Percentiles rank a stretch among this genome's conserved stretches.
phyloP scores from a whole-genome alignment of 2,888 invertebrate genomes.

The Lamellibrachia columna region DNA sequence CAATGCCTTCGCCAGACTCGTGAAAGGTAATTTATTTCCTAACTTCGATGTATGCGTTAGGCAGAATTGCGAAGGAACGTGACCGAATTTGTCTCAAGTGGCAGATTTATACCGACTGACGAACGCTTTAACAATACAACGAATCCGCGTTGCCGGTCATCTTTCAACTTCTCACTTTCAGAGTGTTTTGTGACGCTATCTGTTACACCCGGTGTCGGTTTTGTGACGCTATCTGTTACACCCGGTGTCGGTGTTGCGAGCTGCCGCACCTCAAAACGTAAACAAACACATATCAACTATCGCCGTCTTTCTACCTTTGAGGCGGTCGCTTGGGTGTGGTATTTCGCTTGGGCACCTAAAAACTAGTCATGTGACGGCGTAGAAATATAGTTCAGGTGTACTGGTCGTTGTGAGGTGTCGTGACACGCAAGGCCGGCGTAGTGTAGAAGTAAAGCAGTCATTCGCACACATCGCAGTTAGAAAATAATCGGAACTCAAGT shows the following conservation, averaged over 20 bases:
- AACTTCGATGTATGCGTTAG: too few relatives aligned
- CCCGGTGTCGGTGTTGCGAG: neutral
- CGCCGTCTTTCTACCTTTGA: neutral
- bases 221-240: neutral
- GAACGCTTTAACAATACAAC: too few relatives aligned
- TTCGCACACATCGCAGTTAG: neutral
- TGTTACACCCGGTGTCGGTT: too few relatives aligned
- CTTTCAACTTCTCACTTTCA: too few relatives aligned
- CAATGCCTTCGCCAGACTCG: too few relatives aligned
- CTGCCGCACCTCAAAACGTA: neutral
- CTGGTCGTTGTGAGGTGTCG: neutral
- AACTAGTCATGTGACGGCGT: neutral
- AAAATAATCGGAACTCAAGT: neutral
- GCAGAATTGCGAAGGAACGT: too few relatives aligned
- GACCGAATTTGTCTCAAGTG: too few relatives aligned
- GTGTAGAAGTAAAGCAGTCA: neutral
- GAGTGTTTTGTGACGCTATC: too few relatives aligned
- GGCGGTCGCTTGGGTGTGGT: neutral
- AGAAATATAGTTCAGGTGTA: too few relatives aligned
- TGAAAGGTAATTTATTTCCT: too few relatives aligned
- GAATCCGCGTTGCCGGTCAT: too few relatives aligned
- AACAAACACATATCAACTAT: neutral
- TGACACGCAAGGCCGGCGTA: neutral
- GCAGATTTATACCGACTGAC: too few relatives aligned
- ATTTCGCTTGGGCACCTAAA: neutral